Base-by-base conservation (phyloP, 1,140 invertebrate genomes). In the Eciton burchellii region DNA sequence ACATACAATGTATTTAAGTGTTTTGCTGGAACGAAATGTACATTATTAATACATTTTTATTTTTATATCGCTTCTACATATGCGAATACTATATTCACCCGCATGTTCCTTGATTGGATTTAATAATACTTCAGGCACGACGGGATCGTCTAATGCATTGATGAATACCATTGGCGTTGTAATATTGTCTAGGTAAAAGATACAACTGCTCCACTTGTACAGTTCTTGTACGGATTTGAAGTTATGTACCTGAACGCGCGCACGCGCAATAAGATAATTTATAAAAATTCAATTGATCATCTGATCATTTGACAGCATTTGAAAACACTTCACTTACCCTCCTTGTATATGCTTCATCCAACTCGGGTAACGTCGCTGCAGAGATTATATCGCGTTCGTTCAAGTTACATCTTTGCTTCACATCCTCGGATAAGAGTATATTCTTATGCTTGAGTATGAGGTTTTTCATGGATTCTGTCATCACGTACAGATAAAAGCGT, bases 381-480 rank as follows among this genome's bases (percentile, higher is more conserved):
- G 97, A 96, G 59, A 97, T 96, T 35, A 99, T 97, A 84, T 97
- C 96, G 21, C 96, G 95, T 91, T 97, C 97, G 84, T 97, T 96
- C 41, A 98, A 94, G 71, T 95, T 94, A 87, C 95, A 95, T 59
- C 95, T 95, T 56, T 94, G 94, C 91, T 97, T 97, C 5, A 97
- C 95, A 57, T 98, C 96, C 14, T 97, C 96, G 19, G 95, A 95
- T 12, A 99, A 94, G 59, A 98, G 93, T 52, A 96, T 95, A 82
- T 96, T 95, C 83, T 97, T 96, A 93, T 98, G 97, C 45, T 96
- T 95, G 1, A 97, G 94, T 77, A 99, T 97, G 52, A 98, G 96
- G 87, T 96, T 96, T 77, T 98, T 97, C 88, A 98, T 96, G 90
- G 98, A 98, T 91, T 98, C 97, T 0, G 98, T 98, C 97, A 99